Evolutionary conservation across 2,113 vertebrate species (phyloP), one percentile per base, ranked within the genome.

Genomic region (Xiphophorus maculatus): DNA sequence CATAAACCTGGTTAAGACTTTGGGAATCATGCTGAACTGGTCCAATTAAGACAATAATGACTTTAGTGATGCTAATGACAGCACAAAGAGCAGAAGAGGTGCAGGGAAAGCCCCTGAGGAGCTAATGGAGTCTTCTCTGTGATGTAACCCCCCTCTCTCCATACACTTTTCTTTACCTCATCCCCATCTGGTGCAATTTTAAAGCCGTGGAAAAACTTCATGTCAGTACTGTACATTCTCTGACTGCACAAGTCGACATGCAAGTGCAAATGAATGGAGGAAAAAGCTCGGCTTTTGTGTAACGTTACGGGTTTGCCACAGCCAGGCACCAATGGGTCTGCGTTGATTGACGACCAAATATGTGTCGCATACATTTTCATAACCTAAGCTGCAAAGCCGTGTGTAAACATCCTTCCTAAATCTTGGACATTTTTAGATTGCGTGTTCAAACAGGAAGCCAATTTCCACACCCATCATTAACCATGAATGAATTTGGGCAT

Each of bases 41-140:
- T 79, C 82, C 87, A 92, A 89, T 93, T 94, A 90, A 84, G 86
- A 80, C 79, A 79, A 77, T 92, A 92, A 93, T 91, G 83, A 79
- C 84, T 90, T 91, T 87, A 90, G 84, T 84, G 84, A 83, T 86
- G 87, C 83, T 77, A 80, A 93, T 91, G 88, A 73, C 83, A 79
- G 70, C 70, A 74, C 48, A 76, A 77, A 84, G 63, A 74, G 70
- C 74, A 68, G 79, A 75, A 89, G 73, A 75, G 82, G 81, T 88
- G 82, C 80, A 69, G 82, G 70, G 88, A 54, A 79, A 76, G 72
- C 80, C 91, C 90, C 77, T 68, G 71, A 86, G 89, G 83, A 83
- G 35, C 48, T 81, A 42, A 81, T 75, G 13, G 44, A 65, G 54
- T 76, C 58, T 35, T 82, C 66, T 76, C 66, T 51, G 73, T 66